These are phyloP conservation scores for Pyrochroa serraticornis DNA, from an alignment of 2,888 invertebrate genomes.

Conservation along the genomic window DNA sequence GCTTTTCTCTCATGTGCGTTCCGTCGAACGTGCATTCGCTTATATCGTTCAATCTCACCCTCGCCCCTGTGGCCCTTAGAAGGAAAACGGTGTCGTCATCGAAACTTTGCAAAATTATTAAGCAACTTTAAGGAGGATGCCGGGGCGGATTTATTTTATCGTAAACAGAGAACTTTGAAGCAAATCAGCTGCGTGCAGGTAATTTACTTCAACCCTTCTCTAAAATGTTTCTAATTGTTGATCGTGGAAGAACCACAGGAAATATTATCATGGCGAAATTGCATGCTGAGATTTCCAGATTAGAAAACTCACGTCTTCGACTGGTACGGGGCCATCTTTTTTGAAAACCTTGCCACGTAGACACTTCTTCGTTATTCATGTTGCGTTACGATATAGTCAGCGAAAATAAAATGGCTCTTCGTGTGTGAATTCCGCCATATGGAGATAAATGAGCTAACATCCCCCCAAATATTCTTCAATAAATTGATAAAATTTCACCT, in stretches of 20 bases:
- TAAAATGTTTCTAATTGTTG: no score
- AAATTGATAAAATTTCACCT: constrained; percentile 6
- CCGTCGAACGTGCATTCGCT: constrained; percentile 14
- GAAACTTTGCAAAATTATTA: constrained; percentile 39
- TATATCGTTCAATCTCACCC: constrained; percentile 18
- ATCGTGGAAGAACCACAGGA: background rate
- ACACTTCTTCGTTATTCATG: constrained; percentile 48
- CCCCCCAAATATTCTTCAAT: constrained; percentile 40
- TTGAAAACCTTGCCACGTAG: constrained; percentile 44
- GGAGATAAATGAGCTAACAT: constrained; percentile 49
- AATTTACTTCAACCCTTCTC: no score
- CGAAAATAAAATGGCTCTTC: constrained; percentile 52
- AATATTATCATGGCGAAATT: constrained; percentile 21
- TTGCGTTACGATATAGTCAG: constrained; percentile 50
- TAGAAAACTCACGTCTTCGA: constrained; percentile 22
- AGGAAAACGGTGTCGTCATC: constrained; percentile 34
- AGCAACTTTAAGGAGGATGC: constrained; percentile 32
- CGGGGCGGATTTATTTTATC: constrained; percentile 3
- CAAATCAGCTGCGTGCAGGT: no score
- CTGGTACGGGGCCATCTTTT: constrained; percentile 34
- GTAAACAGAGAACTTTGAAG: background rate
- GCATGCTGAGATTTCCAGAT: constrained; percentile 26
- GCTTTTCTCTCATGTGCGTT: constrained; percentile 21
- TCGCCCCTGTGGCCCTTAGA: constrained; percentile 26
- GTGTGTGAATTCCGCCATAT: constrained; percentile 50